These are phyloP conservation scores for Pseudochirops corinnae DNA, from an alignment of 2,797 vertebrate species.

Conservation along the genomic window DNA sequence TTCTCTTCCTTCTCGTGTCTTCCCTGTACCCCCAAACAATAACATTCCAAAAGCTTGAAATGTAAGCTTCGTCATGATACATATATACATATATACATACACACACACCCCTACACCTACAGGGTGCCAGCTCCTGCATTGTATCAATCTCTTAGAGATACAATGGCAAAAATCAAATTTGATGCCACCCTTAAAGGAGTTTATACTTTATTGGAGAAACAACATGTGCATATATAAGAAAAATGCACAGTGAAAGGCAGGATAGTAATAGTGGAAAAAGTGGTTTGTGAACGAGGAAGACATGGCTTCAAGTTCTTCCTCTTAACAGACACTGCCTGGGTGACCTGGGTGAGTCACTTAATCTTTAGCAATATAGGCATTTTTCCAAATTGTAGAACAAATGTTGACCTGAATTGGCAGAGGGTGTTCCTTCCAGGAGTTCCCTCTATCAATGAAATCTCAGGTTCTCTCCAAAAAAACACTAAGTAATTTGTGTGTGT, in stretches of 20 bases:
- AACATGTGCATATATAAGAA: neutral
- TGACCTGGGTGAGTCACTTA: neutral
- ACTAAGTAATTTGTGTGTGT: neutral
- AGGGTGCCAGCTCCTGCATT: neutral
- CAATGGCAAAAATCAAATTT: neutral
- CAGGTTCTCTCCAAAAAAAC: neutral
- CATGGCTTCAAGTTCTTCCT: accelerated
- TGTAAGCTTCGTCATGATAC: neutral
- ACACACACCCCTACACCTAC: neutral
- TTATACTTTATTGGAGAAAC: neutral
- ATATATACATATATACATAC: too few species aligned
- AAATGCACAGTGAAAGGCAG: neutral
- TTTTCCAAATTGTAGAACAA: neutral
- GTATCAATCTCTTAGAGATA: neutral
- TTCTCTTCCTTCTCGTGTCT: neutral
- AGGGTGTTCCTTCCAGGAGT: neutral
- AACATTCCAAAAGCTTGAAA: neutral
- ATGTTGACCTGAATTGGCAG: neutral
- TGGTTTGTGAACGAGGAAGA: neutral
- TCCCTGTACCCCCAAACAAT: neutral
- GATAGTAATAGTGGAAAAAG: neutral
- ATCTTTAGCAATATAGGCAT: neutral
- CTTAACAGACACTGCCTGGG: neutral
- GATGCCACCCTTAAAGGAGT: neutral
- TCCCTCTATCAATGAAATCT: neutral